These are phyloP conservation scores for Mamestra brassicae DNA, from an alignment of 2,888 invertebrate genomes.

Conservation along the genomic window DNA sequence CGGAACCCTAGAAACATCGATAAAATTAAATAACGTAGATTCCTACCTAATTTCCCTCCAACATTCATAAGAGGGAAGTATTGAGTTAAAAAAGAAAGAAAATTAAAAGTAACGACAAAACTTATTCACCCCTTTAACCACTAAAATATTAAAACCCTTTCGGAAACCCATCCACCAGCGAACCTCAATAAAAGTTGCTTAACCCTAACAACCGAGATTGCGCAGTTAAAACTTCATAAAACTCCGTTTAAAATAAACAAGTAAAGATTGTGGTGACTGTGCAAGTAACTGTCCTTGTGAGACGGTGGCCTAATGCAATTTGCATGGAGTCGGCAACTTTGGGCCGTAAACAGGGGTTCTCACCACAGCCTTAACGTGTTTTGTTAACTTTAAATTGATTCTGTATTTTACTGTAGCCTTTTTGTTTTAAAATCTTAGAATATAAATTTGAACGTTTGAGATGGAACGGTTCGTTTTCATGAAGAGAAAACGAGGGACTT, in stretches of 20 bases:
- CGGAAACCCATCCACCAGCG: constrained; percentile 32
- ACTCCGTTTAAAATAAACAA: constrained; percentile 69
- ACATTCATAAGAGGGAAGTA: background rate
- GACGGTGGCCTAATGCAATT: constrained; percentile 69
- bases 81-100: background rate
- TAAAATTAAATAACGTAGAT: too few relatives aligned
- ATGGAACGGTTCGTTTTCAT: constrained; percentile 30
- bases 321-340: constrained; percentile 68
- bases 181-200: constrained; percentile 41
- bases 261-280: constrained; percentile 64
- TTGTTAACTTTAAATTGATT: constrained; percentile 69
- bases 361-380: constrained; percentile 63
- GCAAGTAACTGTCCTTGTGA: constrained; percentile 60
- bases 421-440: constrained; percentile 59
- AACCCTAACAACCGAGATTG: constrained; percentile 48
- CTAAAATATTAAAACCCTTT: constrained; percentile 35
- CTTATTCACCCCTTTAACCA: constrained; percentile 14
- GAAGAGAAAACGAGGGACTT: constrained; percentile 7
- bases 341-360: constrained; percentile 61
- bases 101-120: constrained; percentile 20
- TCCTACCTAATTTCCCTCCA: background rate
- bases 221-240: constrained; percentile 63
- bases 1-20: too few relatives aligned
- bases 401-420: constrained; percentile 61
- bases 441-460: constrained; percentile 36